A percentile compares a stretch with the other conserved stretches of the same genome.
Conservation (phyloP, 2,113 vertebrate genomes). For the Bagarius yarrelli region DNA sequence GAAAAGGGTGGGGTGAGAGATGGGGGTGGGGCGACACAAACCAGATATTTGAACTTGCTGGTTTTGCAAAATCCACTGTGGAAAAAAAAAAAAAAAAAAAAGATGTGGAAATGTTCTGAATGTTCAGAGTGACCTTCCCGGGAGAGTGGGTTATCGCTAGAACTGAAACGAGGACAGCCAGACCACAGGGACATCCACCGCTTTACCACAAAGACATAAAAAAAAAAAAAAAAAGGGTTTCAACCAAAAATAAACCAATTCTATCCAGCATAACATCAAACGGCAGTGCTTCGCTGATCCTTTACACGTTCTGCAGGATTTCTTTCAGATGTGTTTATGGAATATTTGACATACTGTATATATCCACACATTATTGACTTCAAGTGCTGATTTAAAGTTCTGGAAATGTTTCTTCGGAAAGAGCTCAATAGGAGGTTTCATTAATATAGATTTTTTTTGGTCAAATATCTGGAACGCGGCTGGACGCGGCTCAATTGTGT, state of each 20-base stretch:
- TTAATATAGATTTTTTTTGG: too few relatives aligned
- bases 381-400: neutral
- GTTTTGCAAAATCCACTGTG: constrained; percentile 76
- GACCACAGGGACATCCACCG: constrained; percentile 47
- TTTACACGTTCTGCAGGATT: neutral
- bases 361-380: neutral
- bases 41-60: constrained; percentile 85
- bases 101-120: constrained; percentile 38
- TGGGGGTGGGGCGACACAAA: constrained; percentile 80
- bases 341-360: neutral
- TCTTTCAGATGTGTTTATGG: neutral
- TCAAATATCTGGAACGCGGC: neutral
- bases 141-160: constrained; percentile 35
- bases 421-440: too few relatives aligned
- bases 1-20: constrained; percentile 7
- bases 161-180: constrained; percentile 42
- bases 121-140: constrained; percentile 47
- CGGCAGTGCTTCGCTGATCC: neutral
- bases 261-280: neutral
- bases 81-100: too few relatives aligned
- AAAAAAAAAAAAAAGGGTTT: neutral
- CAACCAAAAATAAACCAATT: neutral
- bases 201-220: constrained; percentile 9
- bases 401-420: neutral
- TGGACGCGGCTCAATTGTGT: neutral